A percentile compares a stretch with the other conserved stretches of the same genome.
These are phyloP conservation scores for Liopterus haemorrhoidalis DNA, from an alignment of 2,888 invertebrate species.

Conservation along the genomic window DNA sequence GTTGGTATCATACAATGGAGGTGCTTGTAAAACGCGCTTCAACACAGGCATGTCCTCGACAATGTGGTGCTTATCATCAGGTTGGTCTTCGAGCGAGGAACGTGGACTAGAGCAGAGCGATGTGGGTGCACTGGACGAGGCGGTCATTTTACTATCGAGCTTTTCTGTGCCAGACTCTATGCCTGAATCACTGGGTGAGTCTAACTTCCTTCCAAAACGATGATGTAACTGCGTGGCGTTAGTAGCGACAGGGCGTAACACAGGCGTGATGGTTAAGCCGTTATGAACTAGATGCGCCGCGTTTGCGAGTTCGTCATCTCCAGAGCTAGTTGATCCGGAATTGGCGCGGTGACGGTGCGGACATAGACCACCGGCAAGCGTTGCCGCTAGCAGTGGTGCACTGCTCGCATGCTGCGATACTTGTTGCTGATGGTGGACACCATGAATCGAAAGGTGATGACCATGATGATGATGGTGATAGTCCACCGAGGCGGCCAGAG, in stretches of 20 bases:
- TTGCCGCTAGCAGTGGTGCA: conserved; percentile 68
- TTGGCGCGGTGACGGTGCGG: conserved; percentile 70
- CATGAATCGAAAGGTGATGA: conserved; percentile 25
- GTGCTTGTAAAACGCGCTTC: conserved; percentile 86
- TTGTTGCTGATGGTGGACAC: conserved; percentile 28
- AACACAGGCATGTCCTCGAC: conserved; percentile 90
- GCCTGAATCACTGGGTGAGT: conserved; percentile 88
- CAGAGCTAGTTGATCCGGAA: conserved; percentile 66
- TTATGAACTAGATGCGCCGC: conserved; percentile 67
- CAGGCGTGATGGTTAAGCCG: conserved; percentile 68
- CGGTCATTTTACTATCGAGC: conserved; percentile 45
- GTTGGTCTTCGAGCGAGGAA: conserved; percentile 74
- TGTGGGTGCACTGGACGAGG: conserved; percentile 61
- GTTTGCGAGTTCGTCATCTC: conserved; percentile 72
- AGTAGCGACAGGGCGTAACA: conserved; percentile 42
- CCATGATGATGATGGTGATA: conserved; percentile 39
- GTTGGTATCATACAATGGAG: conserved; percentile 84
- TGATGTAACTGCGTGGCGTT: conserved; percentile 39
- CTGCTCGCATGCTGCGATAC: conserved; percentile 60
- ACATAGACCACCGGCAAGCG: conserved; percentile 65
- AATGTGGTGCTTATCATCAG: conserved; percentile 54
- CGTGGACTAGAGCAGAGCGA: conserved; percentile 82
- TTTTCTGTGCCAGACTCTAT: conserved; percentile 91
- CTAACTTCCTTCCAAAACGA: conserved; percentile 71
- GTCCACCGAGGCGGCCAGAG: conserved; percentile 51